These are phyloP conservation scores for Pseudanteris insignis DNA, from an alignment of 2,888 invertebrate genomes.

Conservation along the genomic window DNA sequence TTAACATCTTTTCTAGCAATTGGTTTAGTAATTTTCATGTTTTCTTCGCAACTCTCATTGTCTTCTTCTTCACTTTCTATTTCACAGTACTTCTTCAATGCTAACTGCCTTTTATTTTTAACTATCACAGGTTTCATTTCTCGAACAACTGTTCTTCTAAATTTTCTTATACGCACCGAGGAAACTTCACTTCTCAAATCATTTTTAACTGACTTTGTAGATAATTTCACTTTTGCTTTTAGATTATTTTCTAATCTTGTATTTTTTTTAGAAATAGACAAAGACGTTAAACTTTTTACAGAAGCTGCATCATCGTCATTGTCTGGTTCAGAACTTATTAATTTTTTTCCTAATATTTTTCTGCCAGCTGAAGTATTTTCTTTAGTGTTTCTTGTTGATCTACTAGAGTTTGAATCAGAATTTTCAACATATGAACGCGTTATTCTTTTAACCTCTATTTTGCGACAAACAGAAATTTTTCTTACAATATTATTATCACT, in stretches of 20 bases:
- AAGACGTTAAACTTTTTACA: slow-evolving; percentile 74
- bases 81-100: slow-evolving; percentile 58
- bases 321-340: slow-evolving; percentile 72
- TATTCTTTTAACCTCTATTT: slow-evolving; percentile 60
- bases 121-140: slow-evolving; percentile 38
- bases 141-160: slow-evolving; percentile 43
- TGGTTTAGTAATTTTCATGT: slow-evolving; percentile 51
- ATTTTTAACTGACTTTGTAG: slow-evolving; percentile 48
- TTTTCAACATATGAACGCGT: slow-evolving; percentile 58
- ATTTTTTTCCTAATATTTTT: slow-evolving; percentile 77
- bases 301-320: slow-evolving; percentile 72
- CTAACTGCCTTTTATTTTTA: slow-evolving; percentile 52
- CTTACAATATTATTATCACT: slow-evolving; percentile 48
- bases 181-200: slow-evolving; percentile 48
- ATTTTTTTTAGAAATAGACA: slow-evolving; percentile 73
- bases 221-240: slow-evolving; percentile 68
- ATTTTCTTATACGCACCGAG: slow-evolving; percentile 29
- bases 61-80: slow-evolving; percentile 60
- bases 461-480: slow-evolving; percentile 57
- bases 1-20: slow-evolving; percentile 52
- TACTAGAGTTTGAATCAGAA: slow-evolving; percentile 47
- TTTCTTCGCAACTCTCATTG: slow-evolving; percentile 55
- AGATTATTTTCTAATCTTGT: slow-evolving; percentile 72
- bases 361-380: slow-evolving; percentile 80
- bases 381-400: slow-evolving; percentile 78